Evolutionary conservation across 2,888 invertebrate species (phyloP).

Genomic region (Synergus laeviventris): DNA sequence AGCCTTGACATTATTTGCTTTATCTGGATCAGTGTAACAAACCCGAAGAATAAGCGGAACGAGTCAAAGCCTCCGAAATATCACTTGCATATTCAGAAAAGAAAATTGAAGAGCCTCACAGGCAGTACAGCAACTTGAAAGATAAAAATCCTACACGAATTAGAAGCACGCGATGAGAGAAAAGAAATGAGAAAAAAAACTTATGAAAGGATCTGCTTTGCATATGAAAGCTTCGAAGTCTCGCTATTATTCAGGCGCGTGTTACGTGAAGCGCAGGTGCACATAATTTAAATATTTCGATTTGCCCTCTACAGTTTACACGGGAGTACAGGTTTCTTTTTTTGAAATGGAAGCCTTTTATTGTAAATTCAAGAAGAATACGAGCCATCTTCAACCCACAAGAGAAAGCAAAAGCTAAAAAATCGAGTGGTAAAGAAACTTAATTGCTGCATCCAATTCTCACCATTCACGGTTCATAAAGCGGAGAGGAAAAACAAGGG

Average conservation of each 20-base stretch:
- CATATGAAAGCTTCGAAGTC: conserved; percentile 21
- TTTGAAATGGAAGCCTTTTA: conserved; percentile 24
- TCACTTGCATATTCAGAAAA: conserved; percentile 4
- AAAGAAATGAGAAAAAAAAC: conserved; percentile 15
- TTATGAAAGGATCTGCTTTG: conserved; percentile 13
- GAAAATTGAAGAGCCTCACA: conserved; percentile 14
- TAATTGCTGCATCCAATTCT: conserved; percentile 39
- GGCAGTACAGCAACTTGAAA: not conserved
- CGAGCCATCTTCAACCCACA: conserved; percentile 19
- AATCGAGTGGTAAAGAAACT: conserved; percentile 28
- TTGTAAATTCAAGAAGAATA: conserved; percentile 29
- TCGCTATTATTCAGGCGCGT: conserved; percentile 4
- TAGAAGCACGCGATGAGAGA: conserved; percentile 30
- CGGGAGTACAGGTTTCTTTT: not conserved
- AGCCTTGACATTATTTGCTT: conserved; percentile 17
- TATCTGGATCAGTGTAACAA: conserved; percentile 27
- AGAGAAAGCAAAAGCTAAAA: conserved; percentile 34
- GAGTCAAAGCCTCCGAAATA: conserved; percentile 10
- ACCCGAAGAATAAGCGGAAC: not conserved
- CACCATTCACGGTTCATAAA: conserved; percentile 2
- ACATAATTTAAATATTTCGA: conserved; percentile 30
- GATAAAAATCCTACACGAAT: conserved; percentile 10
- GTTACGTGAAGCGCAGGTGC: conserved; percentile 36
- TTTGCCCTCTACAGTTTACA: conserved; percentile 19
- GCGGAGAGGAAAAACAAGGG: not conserved